phyloP scores from a whole-genome alignment of 2,888 invertebrate species.

The Endotricha flammealis region DNA sequence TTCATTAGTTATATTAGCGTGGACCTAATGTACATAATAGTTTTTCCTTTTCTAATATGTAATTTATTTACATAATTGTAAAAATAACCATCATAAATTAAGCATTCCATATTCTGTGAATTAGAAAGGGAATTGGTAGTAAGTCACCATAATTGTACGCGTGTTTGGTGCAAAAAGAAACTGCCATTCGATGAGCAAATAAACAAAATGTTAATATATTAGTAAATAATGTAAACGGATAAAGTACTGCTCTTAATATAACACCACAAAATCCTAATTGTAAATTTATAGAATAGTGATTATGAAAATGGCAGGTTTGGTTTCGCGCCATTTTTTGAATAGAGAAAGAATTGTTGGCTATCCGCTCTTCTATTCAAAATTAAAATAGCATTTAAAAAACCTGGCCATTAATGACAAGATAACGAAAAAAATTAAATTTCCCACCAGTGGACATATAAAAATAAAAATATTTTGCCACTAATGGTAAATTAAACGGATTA shows the following conservation, averaged over 20 bases:
- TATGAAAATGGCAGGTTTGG: constrained; percentile 7
- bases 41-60: constrained; percentile 16
- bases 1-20: constrained; percentile 29
- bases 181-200: constrained; percentile 42
- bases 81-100: constrained; percentile 31
- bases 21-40: constrained; percentile 44
- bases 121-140: constrained; percentile 47
- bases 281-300: constrained; percentile 18
- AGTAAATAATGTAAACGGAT: constrained; percentile 24
- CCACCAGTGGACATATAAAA: too few relatives aligned
- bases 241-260: constrained; percentile 46
- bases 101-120: constrained; percentile 61
- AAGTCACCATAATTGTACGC: constrained; percentile 31
- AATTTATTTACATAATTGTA: constrained; percentile 29
- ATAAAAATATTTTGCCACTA: too few relatives aligned
- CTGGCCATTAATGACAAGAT: too few relatives aligned
- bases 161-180: constrained; percentile 47
- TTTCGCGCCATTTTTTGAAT: not conserved
- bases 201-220: constrained; percentile 23
- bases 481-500: too few relatives aligned
- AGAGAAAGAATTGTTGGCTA: too few relatives aligned
- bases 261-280: constrained; percentile 43
- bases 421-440: too few relatives aligned
- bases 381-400: too few relatives aligned
- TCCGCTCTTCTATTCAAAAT: too few relatives aligned